phyloP scores from a whole-genome alignment of 2,797 vertebrate genomes.

The Atherinosoma microstoma region DNA sequence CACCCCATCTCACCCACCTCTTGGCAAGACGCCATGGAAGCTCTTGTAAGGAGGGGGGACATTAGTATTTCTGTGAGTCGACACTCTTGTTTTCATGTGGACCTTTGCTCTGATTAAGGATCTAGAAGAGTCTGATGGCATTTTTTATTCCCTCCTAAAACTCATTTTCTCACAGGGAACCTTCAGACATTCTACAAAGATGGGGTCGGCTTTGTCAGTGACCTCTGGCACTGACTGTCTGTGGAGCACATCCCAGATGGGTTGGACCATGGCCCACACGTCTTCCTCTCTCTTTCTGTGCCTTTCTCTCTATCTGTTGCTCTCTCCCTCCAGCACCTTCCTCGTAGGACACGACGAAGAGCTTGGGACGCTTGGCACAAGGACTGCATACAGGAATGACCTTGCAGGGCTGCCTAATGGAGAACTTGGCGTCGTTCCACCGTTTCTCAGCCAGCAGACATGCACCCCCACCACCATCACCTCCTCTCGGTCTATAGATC shows the following conservation, averaged over 20 bases:
- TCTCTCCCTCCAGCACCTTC: constrained; percentile 26
- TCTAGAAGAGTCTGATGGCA: constrained; percentile 62
- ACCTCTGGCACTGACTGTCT: constrained; percentile 79
- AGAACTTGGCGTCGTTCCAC: constrained; percentile 82
- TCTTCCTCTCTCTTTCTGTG: constrained; percentile 34
- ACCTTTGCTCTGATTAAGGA: constrained; percentile 79
- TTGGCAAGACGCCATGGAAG: constrained; percentile 63
- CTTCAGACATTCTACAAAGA: constrained; percentile 80
- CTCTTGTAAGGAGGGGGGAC: constrained; percentile 50
- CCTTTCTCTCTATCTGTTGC: constrained; percentile 65
- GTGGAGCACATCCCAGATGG: constrained; percentile 80
- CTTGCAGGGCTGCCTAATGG: constrained; percentile 83
- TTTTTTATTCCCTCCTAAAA: constrained; percentile 74
- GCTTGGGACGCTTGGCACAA: constrained; percentile 75
- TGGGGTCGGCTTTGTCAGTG: constrained; percentile 76
- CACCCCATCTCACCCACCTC: constrained; percentile 1
- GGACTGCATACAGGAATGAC: constrained; percentile 74
- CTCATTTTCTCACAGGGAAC: constrained; percentile 75
- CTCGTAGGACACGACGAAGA: constrained; percentile 61
- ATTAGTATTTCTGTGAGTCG: constrained; percentile 69
- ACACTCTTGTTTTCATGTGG: constrained; percentile 75
- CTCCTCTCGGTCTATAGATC: constrained; percentile 62
- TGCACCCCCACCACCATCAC: constrained; percentile 24
- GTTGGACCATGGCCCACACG: constrained; percentile 73
- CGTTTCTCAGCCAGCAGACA: constrained; percentile 76